Conservation (phyloP, 1,140 invertebrate genomes). For the Galendromus occidentalis region DNA sequence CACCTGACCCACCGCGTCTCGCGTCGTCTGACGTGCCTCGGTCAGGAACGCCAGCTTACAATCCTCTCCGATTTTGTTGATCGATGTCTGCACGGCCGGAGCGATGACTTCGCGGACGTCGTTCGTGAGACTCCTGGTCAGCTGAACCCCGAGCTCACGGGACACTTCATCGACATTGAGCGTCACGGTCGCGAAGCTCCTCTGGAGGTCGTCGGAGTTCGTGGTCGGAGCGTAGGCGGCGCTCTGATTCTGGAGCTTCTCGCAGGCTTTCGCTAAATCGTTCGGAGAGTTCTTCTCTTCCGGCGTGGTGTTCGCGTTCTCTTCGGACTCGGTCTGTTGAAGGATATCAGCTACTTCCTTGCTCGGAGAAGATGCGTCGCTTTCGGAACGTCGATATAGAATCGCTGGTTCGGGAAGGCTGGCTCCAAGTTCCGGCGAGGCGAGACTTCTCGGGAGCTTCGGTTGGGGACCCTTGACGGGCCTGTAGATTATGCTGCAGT, state of each 20-base stretch:
- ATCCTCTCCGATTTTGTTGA: constrained; percentile 2
- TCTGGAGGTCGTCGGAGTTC: background rate
- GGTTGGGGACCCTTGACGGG: constrained; percentile 24
- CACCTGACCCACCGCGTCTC: constrained; percentile 1
- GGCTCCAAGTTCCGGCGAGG: background rate
- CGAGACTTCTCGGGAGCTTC: background rate
- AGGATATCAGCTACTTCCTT: constrained; percentile 6
- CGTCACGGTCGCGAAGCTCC: background rate
- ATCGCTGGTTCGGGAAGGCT: background rate
- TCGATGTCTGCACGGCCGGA: background rate
- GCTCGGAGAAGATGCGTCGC: constrained; percentile 6
- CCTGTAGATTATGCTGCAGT: constrained; percentile 55
- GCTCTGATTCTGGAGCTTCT: background rate
- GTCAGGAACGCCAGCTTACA: constrained; percentile 7
- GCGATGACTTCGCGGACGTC: background rate
- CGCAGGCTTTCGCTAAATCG: constrained; percentile 4
- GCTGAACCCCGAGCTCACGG: background rate
- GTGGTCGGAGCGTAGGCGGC: background rate
- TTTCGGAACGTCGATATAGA: background rate
- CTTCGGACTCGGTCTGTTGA: constrained; percentile 3
- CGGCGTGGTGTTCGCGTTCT: background rate
- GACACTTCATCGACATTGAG: background rate
- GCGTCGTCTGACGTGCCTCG: constrained; percentile 5
- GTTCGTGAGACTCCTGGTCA: background rate
- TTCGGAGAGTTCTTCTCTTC: background rate